These are phyloP conservation scores for Ceratina japonica DNA, from an alignment of 1,140 invertebrate genomes.

Conservation along the genomic window DNA sequence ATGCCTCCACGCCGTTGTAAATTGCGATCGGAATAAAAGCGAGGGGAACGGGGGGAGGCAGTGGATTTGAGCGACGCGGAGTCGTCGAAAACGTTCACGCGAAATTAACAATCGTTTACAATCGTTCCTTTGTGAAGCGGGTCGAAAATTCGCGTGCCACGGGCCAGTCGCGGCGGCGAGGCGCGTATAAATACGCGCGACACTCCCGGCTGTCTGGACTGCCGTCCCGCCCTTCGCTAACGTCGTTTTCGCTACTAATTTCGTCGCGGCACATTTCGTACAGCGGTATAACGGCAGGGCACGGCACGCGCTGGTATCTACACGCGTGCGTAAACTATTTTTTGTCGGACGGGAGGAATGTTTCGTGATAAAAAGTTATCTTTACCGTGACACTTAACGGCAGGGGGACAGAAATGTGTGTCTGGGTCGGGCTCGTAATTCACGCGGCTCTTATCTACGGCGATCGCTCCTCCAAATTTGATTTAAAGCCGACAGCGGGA, in stretches of 20 bases:
- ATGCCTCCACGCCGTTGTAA: neutral
- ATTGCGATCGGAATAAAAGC: slow-evolving; percentile 8
- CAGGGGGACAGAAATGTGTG: slow-evolving; percentile 9
- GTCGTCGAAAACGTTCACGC: neutral
- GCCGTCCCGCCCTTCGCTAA: neutral
- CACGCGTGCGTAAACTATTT: neutral
- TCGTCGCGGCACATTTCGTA: slow-evolving; percentile 1
- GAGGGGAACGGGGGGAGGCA: neutral
- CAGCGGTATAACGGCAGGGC: neutral
- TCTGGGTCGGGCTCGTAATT: slow-evolving; percentile 17
- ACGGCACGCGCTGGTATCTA: neutral
- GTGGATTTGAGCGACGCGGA: too few species aligned
- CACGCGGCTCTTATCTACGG: neutral
- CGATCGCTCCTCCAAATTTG: neutral
- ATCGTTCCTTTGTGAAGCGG: slow-evolving; percentile 10
- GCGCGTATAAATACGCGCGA: slow-evolving; percentile 16
- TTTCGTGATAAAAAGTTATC: slow-evolving; percentile 35
- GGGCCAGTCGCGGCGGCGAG: neutral
- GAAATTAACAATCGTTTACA: slow-evolving; percentile 20
- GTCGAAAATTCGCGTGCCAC: slow-evolving; percentile 15
- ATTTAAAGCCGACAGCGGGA: neutral
- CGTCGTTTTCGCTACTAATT: slow-evolving; percentile 32
- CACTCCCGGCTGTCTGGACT: too few species aligned
- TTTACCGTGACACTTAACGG: neutral
- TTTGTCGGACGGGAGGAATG: neutral